Evolutionary conservation across 2,888 invertebrate species (phyloP).

Genomic region (Homarus gammarus): DNA sequence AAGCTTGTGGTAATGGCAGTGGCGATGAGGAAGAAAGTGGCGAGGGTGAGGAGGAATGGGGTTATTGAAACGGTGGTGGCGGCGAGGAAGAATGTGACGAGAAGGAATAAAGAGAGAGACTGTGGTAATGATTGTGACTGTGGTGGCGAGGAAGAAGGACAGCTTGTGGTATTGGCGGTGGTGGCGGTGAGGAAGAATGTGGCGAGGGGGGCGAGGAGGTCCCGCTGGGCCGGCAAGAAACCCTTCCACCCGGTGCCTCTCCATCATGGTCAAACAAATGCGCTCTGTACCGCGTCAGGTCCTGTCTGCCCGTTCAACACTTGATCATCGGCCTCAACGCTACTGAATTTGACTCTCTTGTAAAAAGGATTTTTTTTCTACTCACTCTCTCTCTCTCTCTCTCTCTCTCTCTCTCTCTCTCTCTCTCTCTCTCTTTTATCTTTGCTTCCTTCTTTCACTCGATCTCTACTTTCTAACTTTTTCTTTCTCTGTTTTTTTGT

Average conservation of each 20-base stretch:
- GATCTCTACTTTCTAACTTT: neutral
- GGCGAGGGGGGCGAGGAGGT: neutral
- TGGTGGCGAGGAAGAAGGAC: neutral
- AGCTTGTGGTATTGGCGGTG: neutral
- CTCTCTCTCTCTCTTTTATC: too few relatives aligned
- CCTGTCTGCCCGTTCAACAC: slow-evolving; percentile 38
- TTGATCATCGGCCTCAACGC: slow-evolving; percentile 47
- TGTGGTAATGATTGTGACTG: neutral
- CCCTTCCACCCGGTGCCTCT: slow-evolving; percentile 20
- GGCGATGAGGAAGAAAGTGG: neutral
- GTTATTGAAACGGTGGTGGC: neutral
- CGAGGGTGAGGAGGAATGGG: neutral
- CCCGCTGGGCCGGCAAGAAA: too few relatives aligned
- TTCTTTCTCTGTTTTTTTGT: neutral
- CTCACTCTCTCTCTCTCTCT: neutral
- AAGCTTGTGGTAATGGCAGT: neutral
- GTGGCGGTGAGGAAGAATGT: neutral
- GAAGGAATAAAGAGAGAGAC: too few relatives aligned
- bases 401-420: neutral
- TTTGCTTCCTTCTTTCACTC: neutral
- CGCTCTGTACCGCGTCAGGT: slow-evolving; percentile 45
- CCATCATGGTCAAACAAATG: slow-evolving; percentile 62
- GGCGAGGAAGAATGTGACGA: too few relatives aligned
- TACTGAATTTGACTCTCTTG: neutral
- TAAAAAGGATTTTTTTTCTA: neutral